A percentile compares a stretch with the other conserved stretches of the same genome.
phyloP scores from a whole-genome alignment of 2,797 vertebrate species.

The Poeciliopsis presidionis region DNA sequence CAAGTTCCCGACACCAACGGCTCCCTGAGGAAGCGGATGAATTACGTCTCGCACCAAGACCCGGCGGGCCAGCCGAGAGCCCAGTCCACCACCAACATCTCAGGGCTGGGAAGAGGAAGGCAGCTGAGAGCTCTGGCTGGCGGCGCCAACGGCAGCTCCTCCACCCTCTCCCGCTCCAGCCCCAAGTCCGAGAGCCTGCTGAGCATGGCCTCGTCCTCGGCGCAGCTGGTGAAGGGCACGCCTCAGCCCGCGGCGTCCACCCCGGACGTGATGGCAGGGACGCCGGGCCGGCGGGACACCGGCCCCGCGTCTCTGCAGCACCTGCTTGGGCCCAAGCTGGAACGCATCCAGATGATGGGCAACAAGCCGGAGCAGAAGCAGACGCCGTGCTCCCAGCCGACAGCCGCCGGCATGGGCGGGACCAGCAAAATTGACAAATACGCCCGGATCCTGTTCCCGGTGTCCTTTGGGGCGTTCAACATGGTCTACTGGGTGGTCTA shows the following conservation, averaged over 20 bases:
- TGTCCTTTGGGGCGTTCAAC: slow-evolving; percentile 97
- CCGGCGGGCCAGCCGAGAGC: slow-evolving; percentile 78
- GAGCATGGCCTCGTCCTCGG: slow-evolving; percentile 78
- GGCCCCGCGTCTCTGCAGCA: slow-evolving; percentile 83
- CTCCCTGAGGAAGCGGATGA: slow-evolving; percentile 92
- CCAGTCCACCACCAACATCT: slow-evolving; percentile 82
- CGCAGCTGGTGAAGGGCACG: slow-evolving; percentile 82
- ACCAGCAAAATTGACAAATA: slow-evolving; percentile 99
- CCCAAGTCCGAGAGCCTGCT: slow-evolving; percentile 89
- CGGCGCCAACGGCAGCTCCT: slow-evolving; percentile 71
- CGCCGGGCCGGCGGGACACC: slow-evolving; percentile 71
- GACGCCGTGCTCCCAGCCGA: slow-evolving; percentile 77
- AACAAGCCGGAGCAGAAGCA: slow-evolving; percentile 82
- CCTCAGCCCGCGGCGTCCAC: slow-evolving; percentile 84
- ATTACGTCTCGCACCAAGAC: slow-evolving; percentile 84
- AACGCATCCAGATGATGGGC: slow-evolving; percentile 87
- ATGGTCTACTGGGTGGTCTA: slow-evolving; percentile 99
- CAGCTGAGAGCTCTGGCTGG: slow-evolving; percentile 73
- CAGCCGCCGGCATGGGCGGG: slow-evolving; percentile 81
- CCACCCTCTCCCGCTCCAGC: slow-evolving; percentile 85
- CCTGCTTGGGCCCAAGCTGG: slow-evolving; percentile 88
- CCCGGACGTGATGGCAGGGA: slow-evolving; percentile 81
- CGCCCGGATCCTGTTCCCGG: slow-evolving; percentile 97
- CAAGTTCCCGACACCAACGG: slow-evolving; percentile 90
- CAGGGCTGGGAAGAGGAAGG: slow-evolving; percentile 58